A percentile compares a stretch with the other conserved stretches of the same genome.
phyloP scores from a whole-genome alignment of 1,140 invertebrate species.

The Pseudomyrmex sp. region DNA sequence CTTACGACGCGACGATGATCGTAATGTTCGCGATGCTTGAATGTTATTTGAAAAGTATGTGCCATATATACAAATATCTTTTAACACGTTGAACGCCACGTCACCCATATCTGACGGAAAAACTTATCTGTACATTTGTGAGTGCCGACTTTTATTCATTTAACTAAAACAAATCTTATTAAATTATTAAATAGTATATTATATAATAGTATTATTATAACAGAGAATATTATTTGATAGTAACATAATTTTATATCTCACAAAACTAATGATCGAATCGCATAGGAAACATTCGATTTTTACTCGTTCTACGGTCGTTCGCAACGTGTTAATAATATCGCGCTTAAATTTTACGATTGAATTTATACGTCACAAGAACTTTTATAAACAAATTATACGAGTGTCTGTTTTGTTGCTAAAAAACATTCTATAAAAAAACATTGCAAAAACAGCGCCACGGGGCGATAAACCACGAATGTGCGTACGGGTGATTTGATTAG shows the following conservation, averaged over 20 bases:
- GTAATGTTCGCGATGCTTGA: constrained; percentile 1
- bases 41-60: constrained; percentile 3
- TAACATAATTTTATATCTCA: no score
- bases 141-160: not conserved
- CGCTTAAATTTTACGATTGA: no score
- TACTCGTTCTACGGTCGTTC: no score
- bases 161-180: not conserved
- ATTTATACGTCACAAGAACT: no score
- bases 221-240: no score
- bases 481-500: constrained; percentile 14
- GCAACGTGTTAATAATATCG: no score
- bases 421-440: not conserved
- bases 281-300: no score
- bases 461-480: constrained; percentile 38
- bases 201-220: not conserved
- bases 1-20: not conserved
- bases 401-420: not conserved
- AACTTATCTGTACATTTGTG: no score
- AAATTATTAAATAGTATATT: not conserved
- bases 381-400: no score
- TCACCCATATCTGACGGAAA: no score
- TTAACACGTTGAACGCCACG: not conserved
- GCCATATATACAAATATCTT: not conserved
- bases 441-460: not conserved
- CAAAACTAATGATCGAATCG: no score